Evolutionary conservation across 2,888 invertebrate genomes (phyloP), one percentile per base, ranked within the genome.

Genomic region (Drosophila koepferae): DNA sequence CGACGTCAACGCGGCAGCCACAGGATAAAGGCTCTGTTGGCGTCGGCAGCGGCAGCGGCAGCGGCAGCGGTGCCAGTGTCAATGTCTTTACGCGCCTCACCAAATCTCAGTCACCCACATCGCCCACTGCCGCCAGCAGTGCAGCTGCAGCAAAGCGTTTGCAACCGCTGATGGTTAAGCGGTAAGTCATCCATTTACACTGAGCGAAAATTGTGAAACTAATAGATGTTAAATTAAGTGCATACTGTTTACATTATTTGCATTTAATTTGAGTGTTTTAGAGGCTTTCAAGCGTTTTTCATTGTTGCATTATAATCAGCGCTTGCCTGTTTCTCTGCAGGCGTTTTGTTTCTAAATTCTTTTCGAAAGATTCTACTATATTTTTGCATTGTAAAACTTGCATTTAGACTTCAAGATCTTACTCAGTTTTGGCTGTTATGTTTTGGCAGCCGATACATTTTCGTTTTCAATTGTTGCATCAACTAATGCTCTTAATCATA

Each of bases 11-110:
- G 51, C 90, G 82, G 74, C 88, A 85, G 90, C 91, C 90, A 89
- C 81, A 83, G 88, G 90, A 90, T 90, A 90, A 86, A 77, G 89
- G 89, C 85, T 78, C 83, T 59, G 75, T 78, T 81, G 82, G 77
- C 77, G 75, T 56, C 55, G 74, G 55, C 55, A 23, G 20, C 36
- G 36, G 69, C 72, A 38, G 5, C 40, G n/a, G 69, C 72, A 38
- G 5, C 40, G n/a, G 71, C 72, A 23, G 23, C 4, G 23, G 23
- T 0, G 23, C 23, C 23, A 23, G 23, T 4, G 74, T 56, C 44
- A 71, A 46, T 54, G 79, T 77, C 38, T 77, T 80, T 67, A 43
- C 72, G 59, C 77, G 80, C 49, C 71, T 77, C 38, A 9, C 63
- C 16, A 78, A 72, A 12, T 63, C 70, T 3, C 67, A 66, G 40